A percentile compares a stretch with the other conserved stretches of the same genome.
Evolutionary conservation across 2,888 invertebrate genomes (phyloP).

Genomic region (Ennomos quercinarius): DNA sequence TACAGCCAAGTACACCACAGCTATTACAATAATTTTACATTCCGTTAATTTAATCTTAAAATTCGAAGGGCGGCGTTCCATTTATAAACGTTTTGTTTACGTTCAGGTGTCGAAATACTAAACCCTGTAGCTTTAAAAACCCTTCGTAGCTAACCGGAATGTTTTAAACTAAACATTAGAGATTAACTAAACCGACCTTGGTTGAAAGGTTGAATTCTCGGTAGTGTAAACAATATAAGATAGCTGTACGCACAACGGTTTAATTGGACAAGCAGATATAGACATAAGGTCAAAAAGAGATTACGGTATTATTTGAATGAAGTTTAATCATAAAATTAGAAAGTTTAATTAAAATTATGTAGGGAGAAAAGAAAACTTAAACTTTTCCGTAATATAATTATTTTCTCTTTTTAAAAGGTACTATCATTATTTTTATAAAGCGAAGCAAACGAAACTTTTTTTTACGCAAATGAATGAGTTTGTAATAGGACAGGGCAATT

Average conservation of each 20-base stretch:
- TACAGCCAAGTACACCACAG: neutral
- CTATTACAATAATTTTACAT: conserved; percentile 14
- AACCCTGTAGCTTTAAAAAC: conserved; percentile 27
- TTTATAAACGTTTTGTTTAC: conserved; percentile 27
- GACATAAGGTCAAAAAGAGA: too few species aligned
- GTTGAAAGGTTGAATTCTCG: conserved; percentile 34
- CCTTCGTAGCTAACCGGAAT: conserved; percentile 31
- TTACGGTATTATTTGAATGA: too few species aligned
- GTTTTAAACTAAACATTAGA: conserved; percentile 36
- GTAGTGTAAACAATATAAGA: conserved; percentile 33
- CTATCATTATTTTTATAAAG: conserved; percentile 22
- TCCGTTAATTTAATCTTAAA: conserved; percentile 8
- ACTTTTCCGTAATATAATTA: too few species aligned
- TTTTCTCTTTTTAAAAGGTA: conserved; percentile 1
- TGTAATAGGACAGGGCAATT: conserved; percentile 34
- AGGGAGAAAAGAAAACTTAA: too few species aligned
- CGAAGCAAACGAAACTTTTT: conserved; percentile 17
- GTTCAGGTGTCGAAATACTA: conserved; percentile 37
- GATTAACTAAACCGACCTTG: conserved; percentile 32
- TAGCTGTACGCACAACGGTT: conserved; percentile 21
- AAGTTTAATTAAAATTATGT: too few species aligned
- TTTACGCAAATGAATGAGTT: conserved; percentile 18
- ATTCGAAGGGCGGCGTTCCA: conserved; percentile 8
- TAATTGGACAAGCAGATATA: too few species aligned
- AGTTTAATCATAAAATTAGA: too few species aligned